Evolutionary conservation across 2,797 vertebrate species (phyloP).

Genomic region (Ciconia nigra): DNA sequence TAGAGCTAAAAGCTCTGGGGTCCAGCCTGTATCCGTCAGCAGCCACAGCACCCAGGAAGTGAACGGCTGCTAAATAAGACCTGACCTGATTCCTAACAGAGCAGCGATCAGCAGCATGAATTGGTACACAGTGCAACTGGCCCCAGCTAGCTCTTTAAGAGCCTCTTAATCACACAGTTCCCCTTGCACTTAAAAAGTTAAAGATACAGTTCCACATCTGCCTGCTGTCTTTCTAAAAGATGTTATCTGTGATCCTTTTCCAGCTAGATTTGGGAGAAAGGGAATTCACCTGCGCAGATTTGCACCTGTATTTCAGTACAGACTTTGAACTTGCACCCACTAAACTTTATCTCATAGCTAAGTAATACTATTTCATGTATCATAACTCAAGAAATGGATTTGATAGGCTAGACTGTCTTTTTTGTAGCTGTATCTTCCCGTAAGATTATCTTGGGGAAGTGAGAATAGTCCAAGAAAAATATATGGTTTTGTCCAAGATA

Average conservation of each 20-base stretch:
- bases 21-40: neutral
- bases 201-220: neutral
- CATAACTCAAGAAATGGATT: neutral
- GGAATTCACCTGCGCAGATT: neutral
- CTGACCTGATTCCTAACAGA: neutral
- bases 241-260: neutral
- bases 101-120: neutral
- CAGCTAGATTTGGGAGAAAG: neutral
- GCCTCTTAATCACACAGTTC: neutral
- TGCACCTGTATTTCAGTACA: neutral
- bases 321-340: neutral
- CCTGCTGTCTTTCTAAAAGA: neutral
- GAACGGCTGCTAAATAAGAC: accelerated
- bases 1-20: neutral
- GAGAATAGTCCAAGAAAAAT: neutral
- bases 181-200: neutral
- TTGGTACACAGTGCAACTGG: neutral
- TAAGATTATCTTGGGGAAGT: neutral
- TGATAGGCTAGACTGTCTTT: neutral
- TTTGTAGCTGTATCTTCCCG: neutral
- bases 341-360: neutral
- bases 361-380: neutral
- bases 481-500: neutral
- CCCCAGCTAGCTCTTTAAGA: neutral
- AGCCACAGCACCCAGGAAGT: neutral